These are phyloP conservation scores for Hirtodrosophila confusa DNA, from an alignment of 2,888 invertebrate genomes.

Conservation along the genomic window DNA sequence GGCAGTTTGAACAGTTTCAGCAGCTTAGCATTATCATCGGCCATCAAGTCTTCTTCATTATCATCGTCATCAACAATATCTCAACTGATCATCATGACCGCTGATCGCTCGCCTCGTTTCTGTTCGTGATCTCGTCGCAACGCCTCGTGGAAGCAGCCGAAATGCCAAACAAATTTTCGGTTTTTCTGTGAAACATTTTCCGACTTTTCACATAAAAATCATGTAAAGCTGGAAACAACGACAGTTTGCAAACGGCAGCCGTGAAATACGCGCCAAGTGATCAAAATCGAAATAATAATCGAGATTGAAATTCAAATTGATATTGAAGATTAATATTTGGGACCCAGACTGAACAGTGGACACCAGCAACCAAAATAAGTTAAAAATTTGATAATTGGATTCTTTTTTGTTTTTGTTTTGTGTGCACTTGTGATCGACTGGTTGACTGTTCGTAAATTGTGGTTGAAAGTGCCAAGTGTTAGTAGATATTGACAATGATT, in stretches of 20 bases:
- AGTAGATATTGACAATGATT: constrained; percentile 66
- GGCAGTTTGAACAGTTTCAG: constrained; percentile 14
- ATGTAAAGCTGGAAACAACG: constrained; percentile 82
- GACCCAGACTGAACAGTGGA: neutral
- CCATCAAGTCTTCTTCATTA: constrained; percentile 19
- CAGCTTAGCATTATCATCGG: neutral
- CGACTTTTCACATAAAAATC: constrained; percentile 82
- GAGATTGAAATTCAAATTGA: constrained; percentile 1
- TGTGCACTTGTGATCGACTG: constrained; percentile 6
- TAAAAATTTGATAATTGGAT: neutral
- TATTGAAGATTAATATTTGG: neutral
- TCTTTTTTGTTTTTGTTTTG: constrained; percentile 41
- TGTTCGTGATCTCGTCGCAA: constrained; percentile 17
- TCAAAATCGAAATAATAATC: constrained; percentile 4
- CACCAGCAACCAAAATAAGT: too few species aligned
- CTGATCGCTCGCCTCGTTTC: constrained; percentile 10
- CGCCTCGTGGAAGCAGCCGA: constrained; percentile 40
- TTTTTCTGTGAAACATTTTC: constrained; percentile 53
- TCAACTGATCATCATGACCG: constrained; percentile 8
- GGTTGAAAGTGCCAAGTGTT: constrained; percentile 8
- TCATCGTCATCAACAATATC: constrained; percentile 6
- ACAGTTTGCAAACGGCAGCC: constrained; percentile 81
- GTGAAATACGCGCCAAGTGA: constrained; percentile 64
- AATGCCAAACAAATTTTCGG: constrained; percentile 53
- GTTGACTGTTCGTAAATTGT: constrained; percentile 15